Evolutionary conservation across 2,888 invertebrate genomes (phyloP), one percentile per base, ranked within the genome.

Genomic region (Acleris laterana): DNA sequence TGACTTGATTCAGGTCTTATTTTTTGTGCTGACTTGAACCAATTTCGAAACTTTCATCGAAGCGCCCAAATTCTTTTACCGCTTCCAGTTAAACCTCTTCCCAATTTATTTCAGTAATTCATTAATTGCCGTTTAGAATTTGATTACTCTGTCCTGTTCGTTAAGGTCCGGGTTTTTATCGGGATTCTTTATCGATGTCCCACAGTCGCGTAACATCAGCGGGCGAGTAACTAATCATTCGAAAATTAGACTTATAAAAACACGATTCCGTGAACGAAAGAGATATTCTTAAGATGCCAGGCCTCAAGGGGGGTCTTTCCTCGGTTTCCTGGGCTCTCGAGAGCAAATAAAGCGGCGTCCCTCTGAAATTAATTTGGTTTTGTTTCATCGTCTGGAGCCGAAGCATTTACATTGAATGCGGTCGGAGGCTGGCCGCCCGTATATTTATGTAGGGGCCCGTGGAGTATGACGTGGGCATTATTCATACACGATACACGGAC

Each of bases 281-380:
- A 82, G 82, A 83, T 82, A 86, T 86, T 83, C 82, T 80, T 81
- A 83, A 84, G 84, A 85, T 81, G 78, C 80, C 83, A 79, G 78
- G 78, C 85, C 76, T 85, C 89, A 84, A 80, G 90, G 92, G 92
- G 92, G 92, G 92, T 89, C 91, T 84, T 46, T 83, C 80, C 78
- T 79, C 81, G 77, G 83, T 83, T 86, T 85, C 78, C 81, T 80
- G 75, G 74, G 74, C 76, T 77, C 77, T 74, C 77, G 72, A 80
- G 82, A 88, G 87, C 87, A 89, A 88, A 88, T 88, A 89, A 88
- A 85, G 84, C 87, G 85, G 88, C 84, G 84, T 84, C 84, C 83
- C 86, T 90, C 85, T 84, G 85, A 93, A 91, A 92, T 92, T 92
- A 92, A 93, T 92, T 92, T 93, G 72, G 88, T 92, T 92, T 92